Percentiles rank a stretch among this genome's conserved stretches.
phyloP scores from a whole-genome alignment of 2,888 invertebrate genomes.

The Tromatobia lineatoria region DNA sequence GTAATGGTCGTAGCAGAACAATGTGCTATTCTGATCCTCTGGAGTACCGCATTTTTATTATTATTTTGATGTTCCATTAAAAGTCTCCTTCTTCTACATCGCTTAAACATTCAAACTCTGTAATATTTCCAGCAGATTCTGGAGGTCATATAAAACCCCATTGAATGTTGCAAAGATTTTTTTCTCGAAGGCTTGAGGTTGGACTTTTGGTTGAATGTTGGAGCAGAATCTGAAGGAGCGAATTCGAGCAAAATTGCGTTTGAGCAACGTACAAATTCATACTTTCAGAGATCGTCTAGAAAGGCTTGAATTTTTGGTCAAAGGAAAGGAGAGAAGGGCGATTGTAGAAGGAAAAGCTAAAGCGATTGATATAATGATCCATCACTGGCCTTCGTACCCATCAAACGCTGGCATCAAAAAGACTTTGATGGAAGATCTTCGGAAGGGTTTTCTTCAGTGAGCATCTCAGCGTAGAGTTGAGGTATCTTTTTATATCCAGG shows the following conservation, averaged over 20 bases:
- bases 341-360: conserved; percentile 9
- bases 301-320: neutral
- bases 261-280: neutral
- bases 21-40: no score
- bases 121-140: neutral
- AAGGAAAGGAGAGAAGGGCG: conserved; percentile 10
- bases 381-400: conserved; percentile 33
- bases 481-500: conserved; percentile 39
- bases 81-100: neutral
- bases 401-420: conserved; percentile 35
- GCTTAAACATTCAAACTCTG: neutral
- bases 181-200: neutral
- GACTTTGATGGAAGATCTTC: conserved; percentile 65
- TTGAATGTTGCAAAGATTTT: neutral
- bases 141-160: neutral
- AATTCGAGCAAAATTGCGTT: neutral
- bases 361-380: conserved; percentile 62
- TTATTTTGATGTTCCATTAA: neutral
- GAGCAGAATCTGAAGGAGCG: neutral
- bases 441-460: conserved; percentile 32
- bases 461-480: conserved; percentile 14
- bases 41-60: neutral
- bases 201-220: neutral
- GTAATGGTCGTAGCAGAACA: no score
- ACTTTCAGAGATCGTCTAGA: neutral